These are phyloP conservation scores for Crepidodera aurea DNA, from an alignment of 2,888 invertebrate genomes.

Conservation along the genomic window DNA sequence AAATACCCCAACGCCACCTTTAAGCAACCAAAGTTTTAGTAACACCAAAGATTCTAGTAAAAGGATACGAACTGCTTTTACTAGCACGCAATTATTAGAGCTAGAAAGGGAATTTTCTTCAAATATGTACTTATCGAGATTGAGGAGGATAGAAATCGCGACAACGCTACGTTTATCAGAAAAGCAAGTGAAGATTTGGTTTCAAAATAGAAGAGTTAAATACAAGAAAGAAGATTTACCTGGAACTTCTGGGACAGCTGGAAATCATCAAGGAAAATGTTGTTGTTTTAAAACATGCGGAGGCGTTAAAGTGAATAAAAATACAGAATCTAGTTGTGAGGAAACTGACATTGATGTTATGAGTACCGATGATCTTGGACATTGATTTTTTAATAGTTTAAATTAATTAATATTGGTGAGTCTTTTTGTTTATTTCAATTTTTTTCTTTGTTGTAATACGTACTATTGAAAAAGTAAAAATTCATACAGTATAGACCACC, in stretches of 20 bases:
- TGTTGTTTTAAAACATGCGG: constrained; percentile 64
- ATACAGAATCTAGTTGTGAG: constrained; percentile 54
- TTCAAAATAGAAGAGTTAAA: constrained; percentile 92
- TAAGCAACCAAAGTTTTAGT: constrained; percentile 56
- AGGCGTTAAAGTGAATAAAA: constrained; percentile 46
- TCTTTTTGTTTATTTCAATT: background rate
- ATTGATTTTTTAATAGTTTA: constrained; percentile 10
- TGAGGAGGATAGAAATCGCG: constrained; percentile 92
- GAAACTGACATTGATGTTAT: constrained; percentile 57
- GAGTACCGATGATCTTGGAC: constrained; percentile 52
- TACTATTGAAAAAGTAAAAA: no score
- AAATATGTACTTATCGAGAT: constrained; percentile 89
- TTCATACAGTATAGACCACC: no score
- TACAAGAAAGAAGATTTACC: constrained; percentile 88
- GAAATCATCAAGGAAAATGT: constrained; percentile 57
- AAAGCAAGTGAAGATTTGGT: constrained; percentile 96
- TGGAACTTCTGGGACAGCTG: constrained; percentile 36
- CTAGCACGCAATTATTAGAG: constrained; percentile 86
- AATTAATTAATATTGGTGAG: background rate
- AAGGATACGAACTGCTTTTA: constrained; percentile 92
- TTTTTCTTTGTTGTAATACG: no score
- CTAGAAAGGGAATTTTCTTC: constrained; percentile 87
- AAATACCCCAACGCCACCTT: constrained; percentile 67
- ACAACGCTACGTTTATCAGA: constrained; percentile 87
- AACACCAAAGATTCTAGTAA: constrained; percentile 74